phyloP scores from a whole-genome alignment of 2,113 vertebrate genomes.

The Rhinoptilus africanus region DNA sequence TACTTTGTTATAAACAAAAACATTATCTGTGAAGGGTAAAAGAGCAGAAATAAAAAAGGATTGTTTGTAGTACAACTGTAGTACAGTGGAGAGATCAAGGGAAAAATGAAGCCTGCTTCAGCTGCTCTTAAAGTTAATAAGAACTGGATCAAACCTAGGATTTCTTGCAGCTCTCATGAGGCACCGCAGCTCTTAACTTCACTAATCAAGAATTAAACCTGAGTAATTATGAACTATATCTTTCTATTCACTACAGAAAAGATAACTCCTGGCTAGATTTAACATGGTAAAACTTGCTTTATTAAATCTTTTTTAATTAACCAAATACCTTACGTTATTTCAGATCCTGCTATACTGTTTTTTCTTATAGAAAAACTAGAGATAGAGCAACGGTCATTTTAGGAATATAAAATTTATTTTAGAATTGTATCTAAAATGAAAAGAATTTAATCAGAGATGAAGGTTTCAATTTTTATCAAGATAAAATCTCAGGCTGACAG shows the following conservation, averaged over 20 bases:
- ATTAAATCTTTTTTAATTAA: constrained; percentile 40
- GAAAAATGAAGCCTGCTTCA: neutral
- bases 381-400: neutral
- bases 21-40: neutral
- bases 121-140: constrained; percentile 5
- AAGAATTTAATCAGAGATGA: neutral
- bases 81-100: neutral
- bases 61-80: neutral
- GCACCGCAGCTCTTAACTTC: neutral
- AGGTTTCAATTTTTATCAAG: neutral
- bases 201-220: neutral
- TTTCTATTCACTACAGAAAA: neutral
- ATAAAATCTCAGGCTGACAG: neutral
- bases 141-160: neutral
- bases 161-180: neutral
- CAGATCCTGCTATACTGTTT: neutral
- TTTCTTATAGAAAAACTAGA: neutral
- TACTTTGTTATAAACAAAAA: neutral
- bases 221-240: neutral
- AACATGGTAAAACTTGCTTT: neutral
- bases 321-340: neutral
- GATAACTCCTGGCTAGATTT: neutral
- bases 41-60: neutral
- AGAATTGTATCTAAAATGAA: neutral
- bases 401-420: neutral